Base-by-base conservation (phyloP, 2,888 invertebrate species). In the Philopedon plagiatum region DNA sequence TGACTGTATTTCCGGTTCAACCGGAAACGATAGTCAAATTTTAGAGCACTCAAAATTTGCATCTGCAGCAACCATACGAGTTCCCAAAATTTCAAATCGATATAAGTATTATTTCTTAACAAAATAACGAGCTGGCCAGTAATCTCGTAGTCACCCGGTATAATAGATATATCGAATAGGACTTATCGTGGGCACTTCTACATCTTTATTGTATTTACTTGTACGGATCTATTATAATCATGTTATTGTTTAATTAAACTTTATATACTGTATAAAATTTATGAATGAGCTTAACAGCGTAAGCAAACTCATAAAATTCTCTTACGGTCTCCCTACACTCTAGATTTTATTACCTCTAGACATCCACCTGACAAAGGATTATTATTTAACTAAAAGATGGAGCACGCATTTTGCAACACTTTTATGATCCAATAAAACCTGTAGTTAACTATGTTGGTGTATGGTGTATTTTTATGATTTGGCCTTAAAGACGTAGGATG, bases 351-450 rank as follows among this genome's bases (percentile, higher is more conserved):
- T 58, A 49, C 66, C 32, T 32, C 37, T 15, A 56, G 41, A 41
- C 56, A 29, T 58, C 18, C 66, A 66, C 34, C 58, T 66, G 58
- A 66, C 58, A 37, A 13, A 66, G 23, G 34, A 29, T 13, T 66
- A 32, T 32, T 44, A 32, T 29, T 32, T 44, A 66, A 34, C 11
- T 29, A n/a, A 41, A 57, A 57, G 57, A 46, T 46, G 49, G n/a
- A 44, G 32, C 56, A 44, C 49, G 46, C n/a, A 44, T 46, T 58
- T 66, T 46, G 66, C 58, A 44, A 46, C 44, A 46, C 23, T 66
- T 66, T 66, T 66, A 66, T 66, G 58, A 58, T 58, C 58, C 15
- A 65, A 66, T 66, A 66, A 66, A 66, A 44, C n/a, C 32, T 32
- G 21, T 29, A 54, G 19, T 65, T 65, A 57, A 49, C 49, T 49